Evolutionary conservation across 2,797 vertebrate genomes (phyloP), one percentile per base, ranked within the genome.

Genomic region (Muraenolepis orangiensis): DNA sequence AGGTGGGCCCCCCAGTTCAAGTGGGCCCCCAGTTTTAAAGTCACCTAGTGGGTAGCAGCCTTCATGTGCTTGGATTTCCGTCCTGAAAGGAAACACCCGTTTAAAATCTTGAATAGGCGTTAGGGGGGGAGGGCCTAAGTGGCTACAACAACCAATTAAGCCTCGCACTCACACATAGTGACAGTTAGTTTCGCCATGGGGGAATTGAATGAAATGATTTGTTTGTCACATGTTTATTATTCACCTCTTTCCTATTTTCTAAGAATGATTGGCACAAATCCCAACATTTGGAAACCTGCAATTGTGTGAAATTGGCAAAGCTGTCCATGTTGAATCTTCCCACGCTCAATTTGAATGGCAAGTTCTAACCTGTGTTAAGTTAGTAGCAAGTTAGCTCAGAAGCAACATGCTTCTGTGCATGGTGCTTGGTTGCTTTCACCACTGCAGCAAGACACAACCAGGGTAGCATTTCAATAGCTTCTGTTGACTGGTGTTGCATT

Each of bases 401-500:
- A n/a, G n/a, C n/a, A n/a, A n/a, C n/a, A n/a, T n/a, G n/a, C n/a
- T n/a, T n/a, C n/a, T n/a, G n/a, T n/a, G n/a, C n/a, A n/a, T n/a
- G n/a, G n/a, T n/a, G n/a, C n/a, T n/a, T n/a, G n/a, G n/a, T n/a
- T n/a, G n/a, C n/a, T n/a, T n/a, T n/a, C n/a, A 34, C 5, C 20
- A 18, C 2, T 30, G 70, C 18, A 46, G 12, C 38, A 46, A n/a
- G n/a, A n/a, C 26, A 31, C 36, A 68, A 61, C 61, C 38, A 31
- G 68, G 14, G 20, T 18, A 26, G 64, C 76, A 70, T 77, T 73
- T 71, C 71, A 77, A 69, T 72, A 18, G 71, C 75, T 32, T 71
- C 68, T 31, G 20, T 71, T 74, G 68, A 70, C 76, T 74, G 68
- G 46, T 46, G 68, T 42, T 74, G 57, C 76, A 73, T 74, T 61